A percentile compares a stretch with the other conserved stretches of the same genome.
Evolutionary conservation across 2,113 vertebrate genomes (phyloP).

Genomic region (Cynoglossus semilaevis): DNA sequence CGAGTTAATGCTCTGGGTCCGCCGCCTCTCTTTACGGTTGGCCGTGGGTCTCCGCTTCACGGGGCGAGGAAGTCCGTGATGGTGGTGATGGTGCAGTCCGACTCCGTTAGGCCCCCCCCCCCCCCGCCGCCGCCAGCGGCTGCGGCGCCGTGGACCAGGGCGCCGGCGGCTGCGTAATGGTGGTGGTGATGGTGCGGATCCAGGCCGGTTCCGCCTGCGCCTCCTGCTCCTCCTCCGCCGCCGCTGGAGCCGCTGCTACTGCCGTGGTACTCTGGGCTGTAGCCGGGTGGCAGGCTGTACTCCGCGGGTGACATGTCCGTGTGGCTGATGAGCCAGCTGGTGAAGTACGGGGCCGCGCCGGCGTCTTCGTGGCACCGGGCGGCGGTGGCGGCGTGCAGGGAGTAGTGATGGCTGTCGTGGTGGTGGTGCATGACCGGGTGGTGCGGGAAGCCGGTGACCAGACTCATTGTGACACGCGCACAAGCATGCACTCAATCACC

Average conservation of each 20-base stretch:
- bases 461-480: conserved; percentile 81
- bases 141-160: conserved; percentile 71
- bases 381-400: conserved; percentile 88
- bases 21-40: conserved; percentile 95
- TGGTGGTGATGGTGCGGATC: conserved; percentile 77
- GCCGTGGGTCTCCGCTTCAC: conserved; percentile 95
- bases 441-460: conserved; percentile 94
- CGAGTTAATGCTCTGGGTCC: conserved; percentile 99
- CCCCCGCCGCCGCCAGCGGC: too few species aligned
- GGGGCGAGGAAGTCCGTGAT: conserved; percentile 66
- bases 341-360: conserved; percentile 94
- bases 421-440: conserved; percentile 97
- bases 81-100: conserved; percentile 25
- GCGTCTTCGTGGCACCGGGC: conserved; percentile 88
- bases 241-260: conserved; percentile 42
- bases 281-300: conserved; percentile 88
- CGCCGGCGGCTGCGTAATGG: conserved; percentile 82
- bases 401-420: conserved; percentile 82
- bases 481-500: conserved; percentile 6
- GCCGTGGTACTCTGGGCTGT: conserved; percentile 91
- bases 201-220: conserved; percentile 18
- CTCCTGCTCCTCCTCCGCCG: not conserved
- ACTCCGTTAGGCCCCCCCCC: too few species aligned
- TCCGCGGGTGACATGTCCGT: conserved; percentile 96
- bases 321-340: conserved; percentile 95